phyloP scores from a whole-genome alignment of 2,888 invertebrate genomes.

The Tinea trinotella region DNA sequence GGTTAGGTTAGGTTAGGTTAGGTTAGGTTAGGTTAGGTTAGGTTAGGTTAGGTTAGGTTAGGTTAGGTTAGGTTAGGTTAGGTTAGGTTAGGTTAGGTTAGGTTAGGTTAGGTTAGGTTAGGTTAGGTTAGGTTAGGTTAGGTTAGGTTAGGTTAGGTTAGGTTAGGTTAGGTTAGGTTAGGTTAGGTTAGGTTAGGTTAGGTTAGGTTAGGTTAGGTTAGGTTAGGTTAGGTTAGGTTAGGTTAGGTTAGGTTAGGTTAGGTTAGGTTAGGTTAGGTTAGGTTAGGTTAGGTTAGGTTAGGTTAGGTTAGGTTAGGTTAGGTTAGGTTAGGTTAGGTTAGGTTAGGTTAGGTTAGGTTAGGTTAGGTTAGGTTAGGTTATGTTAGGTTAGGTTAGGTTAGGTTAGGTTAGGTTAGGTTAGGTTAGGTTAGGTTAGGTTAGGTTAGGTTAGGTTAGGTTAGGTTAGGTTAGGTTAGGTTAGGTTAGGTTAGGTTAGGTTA shows the following conservation, averaged over 20 bases:
- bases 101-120: conserved; percentile 24
- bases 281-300: conserved; percentile 22
- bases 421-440: conserved; percentile 24
- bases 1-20: conserved; percentile 8
- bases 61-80: conserved; percentile 24
- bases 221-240: conserved; percentile 22
- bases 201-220: conserved; percentile 23
- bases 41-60: conserved; percentile 26
- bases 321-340: conserved; percentile 24
- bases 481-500: conserved; percentile 27
- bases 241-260: conserved; percentile 24
- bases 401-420: conserved; percentile 24
- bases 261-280: conserved; percentile 23
- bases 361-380: conserved; percentile 21
- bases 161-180: conserved; percentile 22
- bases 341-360: conserved; percentile 23
- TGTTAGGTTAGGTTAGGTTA: conserved; percentile 26
- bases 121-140: conserved; percentile 24
- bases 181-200: conserved; percentile 23
- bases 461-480: conserved; percentile 25
- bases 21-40: conserved; percentile 28
- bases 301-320: conserved; percentile 24
- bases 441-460: conserved; percentile 24
- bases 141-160: conserved; percentile 24
- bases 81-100: conserved; percentile 24